phyloP scores from a whole-genome alignment of 2,113 vertebrate species.

The Peromyscus maniculatus region DNA sequence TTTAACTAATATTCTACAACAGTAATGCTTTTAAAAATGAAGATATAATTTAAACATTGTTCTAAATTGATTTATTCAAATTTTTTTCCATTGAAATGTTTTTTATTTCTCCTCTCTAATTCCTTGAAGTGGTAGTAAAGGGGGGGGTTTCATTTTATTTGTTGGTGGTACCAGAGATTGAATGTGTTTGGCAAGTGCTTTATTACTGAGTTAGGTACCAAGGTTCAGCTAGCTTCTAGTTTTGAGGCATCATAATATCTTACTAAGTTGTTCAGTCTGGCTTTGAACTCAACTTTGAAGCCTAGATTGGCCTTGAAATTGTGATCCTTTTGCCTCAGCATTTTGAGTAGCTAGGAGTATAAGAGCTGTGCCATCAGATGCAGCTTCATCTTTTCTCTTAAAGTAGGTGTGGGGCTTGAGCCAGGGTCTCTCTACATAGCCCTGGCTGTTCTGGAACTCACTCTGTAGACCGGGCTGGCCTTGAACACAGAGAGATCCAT shows the following conservation, averaged over 20 bases:
- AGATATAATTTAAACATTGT: slow-evolving; percentile 66
- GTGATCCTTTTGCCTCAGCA: background rate
- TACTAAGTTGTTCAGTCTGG: background rate
- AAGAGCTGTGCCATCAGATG: background rate
- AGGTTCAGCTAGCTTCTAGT: background rate
- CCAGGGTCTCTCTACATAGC: background rate
- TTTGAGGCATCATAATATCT: background rate
- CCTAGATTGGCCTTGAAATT: background rate
- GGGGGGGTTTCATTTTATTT: background rate
- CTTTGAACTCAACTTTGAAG: background rate
- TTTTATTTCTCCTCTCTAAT: slow-evolving; percentile 60
- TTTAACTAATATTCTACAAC: no score
- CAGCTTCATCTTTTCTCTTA: background rate
- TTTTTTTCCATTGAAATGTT: slow-evolving; percentile 12
- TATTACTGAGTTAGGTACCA: background rate
- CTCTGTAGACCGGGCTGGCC: background rate
- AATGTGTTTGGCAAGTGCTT: background rate
- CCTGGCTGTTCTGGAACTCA: background rate
- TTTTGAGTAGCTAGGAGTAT: background rate
- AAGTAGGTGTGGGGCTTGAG: background rate
- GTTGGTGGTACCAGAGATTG: background rate
- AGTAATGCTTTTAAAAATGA: slow-evolving; percentile 36
- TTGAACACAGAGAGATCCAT: background rate
- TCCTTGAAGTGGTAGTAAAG: slow-evolving; percentile 27
- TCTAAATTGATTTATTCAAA: slow-evolving; percentile 58